Base-by-base conservation (phyloP, 1,140 invertebrate genomes). In the Lasioglossum albipes region DNA sequence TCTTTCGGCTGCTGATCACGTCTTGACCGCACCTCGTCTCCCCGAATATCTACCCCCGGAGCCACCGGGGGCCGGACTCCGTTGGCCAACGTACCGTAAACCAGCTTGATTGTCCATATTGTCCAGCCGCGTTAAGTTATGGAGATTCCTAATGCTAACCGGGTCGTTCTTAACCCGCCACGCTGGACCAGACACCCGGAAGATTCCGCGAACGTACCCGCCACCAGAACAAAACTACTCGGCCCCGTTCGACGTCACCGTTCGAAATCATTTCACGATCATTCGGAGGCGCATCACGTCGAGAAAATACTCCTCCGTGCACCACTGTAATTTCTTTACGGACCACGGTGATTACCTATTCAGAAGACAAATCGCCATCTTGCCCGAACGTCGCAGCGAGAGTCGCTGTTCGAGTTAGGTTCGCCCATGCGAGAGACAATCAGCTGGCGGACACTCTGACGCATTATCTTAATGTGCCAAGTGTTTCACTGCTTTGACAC, bases 51-150 rank as follows among this genome's bases (percentile, higher is more conserved):
- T 67, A 45, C 70, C 69, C 75, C 64, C 65, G 70, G 67, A 20
- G 5, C 36, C 45, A 13, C 2, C 10, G 45, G 45, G 61, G 71
- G 69, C 73, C 72, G 81, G 79, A 77, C 69, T 64, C 42, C 13
- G 54, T 27, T 85, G 81, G 52, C 62, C 90, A 90, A 82, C 90
- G 87, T 91, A 91, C 85, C 88, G 89, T 91, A 81, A 92, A 92
- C 75, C 86, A 90, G 90, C 88, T 87, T 91, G 91, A 92, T 92
- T 92, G 90, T 91, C 91, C 91, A 90, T 91, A 92, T 92, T 92
- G 90, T 92, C 89, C 89, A 72, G 74, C 68, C 75, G 85, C 70
- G 84, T 65, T 89, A 89, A 89, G 71, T 91, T 91, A 91, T 91
- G 91, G 87, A 89, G 85, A 87, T 91, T 88, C 78, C 75, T 72